Percentiles rank a stretch among this genome's conserved stretches.
phyloP scores from a whole-genome alignment of 2,797 vertebrate species.

The Trachops cirrhosus region DNA sequence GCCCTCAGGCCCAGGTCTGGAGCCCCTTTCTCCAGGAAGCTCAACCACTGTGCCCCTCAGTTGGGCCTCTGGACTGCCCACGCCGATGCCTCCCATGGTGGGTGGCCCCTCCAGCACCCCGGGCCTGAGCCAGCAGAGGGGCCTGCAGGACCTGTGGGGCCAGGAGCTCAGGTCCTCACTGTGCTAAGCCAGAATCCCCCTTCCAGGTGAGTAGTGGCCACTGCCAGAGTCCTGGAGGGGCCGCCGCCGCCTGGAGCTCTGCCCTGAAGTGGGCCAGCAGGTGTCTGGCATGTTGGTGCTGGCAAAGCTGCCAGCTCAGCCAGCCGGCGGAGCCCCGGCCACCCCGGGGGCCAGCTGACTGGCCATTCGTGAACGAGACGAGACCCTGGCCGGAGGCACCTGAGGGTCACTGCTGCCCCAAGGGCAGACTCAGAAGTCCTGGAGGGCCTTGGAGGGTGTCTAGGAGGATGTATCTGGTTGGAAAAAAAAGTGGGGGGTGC shows the following conservation, averaged over 20 bases:
- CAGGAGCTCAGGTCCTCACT: rapidly evolving
- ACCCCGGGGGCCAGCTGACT: not conserved
- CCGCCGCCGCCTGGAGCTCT: rapidly evolving
- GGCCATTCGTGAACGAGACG: not conserved
- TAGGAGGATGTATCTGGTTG: not conserved
- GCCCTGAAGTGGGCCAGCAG: not conserved
- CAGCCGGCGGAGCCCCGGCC: not conserved
- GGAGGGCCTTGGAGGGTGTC: rapidly evolving
- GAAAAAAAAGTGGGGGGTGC: not conserved
- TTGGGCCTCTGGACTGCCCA: not conserved
- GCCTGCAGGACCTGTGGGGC: no score
- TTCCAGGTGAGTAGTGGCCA: rapidly evolving
- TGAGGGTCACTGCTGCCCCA: rapidly evolving
- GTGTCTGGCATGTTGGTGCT: rapidly evolving
- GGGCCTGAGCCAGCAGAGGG: not conserved
- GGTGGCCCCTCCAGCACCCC: not conserved
- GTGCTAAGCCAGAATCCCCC: rapidly evolving
- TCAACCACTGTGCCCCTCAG: not conserved
- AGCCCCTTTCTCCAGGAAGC: not conserved
- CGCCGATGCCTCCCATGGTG: not conserved
- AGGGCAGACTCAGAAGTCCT: not conserved
- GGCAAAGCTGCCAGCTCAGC: not conserved
- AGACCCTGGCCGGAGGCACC: not conserved
- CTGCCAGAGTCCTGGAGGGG: not conserved
- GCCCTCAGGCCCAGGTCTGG: not conserved